phyloP scores from a whole-genome alignment of 2,888 invertebrate genomes.

The Eupelmus urozonus region DNA sequence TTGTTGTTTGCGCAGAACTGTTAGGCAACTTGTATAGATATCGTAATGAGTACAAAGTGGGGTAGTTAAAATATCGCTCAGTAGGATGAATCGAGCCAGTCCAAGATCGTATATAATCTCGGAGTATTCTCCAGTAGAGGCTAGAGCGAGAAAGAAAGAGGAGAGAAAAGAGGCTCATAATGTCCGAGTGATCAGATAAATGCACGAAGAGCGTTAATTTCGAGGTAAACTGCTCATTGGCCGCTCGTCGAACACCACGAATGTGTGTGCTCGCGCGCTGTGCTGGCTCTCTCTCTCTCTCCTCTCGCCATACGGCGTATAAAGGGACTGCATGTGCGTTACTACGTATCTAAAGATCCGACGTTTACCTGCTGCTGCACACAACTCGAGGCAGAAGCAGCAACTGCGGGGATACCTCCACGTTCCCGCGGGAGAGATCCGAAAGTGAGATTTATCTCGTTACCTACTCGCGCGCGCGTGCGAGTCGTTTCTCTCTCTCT shows the following conservation, averaged over 20 bases:
- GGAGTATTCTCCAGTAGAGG: background rate
- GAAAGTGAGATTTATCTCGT: conserved; percentile 68
- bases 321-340: conserved; percentile 48
- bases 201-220: conserved; percentile 54
- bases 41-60: too few relatives aligned
- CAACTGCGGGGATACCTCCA: conserved; percentile 37
- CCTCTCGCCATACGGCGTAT: background rate
- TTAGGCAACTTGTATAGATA: background rate
- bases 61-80: background rate
- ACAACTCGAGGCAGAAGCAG: conserved; percentile 30
- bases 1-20: too few relatives aligned
- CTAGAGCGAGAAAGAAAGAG: too few relatives aligned
- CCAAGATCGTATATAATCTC: background rate
- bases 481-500: conserved; percentile 15
- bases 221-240: conserved; percentile 54
- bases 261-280: conserved; percentile 36
- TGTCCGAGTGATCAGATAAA: conserved; percentile 42
- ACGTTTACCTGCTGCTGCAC: conserved; percentile 47
- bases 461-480: conserved; percentile 57
- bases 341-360: conserved; percentile 54
- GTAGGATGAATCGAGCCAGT: background rate
- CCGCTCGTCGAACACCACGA: conserved; percentile 28
- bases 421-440: conserved; percentile 64
- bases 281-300: too few relatives aligned
- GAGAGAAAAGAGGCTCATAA: conserved; percentile 43